Conservation (phyloP, 2,888 invertebrate genomes). For the Agrotis clavis region DNA sequence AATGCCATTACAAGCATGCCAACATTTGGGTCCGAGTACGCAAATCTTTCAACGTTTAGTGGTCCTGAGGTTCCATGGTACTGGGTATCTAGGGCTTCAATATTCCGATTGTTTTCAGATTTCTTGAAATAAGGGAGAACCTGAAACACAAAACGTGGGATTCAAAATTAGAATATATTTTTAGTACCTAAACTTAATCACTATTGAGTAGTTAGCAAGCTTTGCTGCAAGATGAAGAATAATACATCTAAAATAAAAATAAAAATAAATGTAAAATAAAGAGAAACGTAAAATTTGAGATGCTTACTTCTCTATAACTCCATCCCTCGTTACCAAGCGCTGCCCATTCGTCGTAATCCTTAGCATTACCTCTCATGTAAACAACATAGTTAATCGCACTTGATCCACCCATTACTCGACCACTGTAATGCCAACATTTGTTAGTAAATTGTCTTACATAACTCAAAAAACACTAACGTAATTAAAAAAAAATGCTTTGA, state of each 20-base stretch:
- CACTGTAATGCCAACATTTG: conserved; percentile 79
- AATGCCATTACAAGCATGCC: conserved; percentile 90
- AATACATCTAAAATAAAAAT: too few relatives aligned
- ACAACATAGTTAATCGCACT: conserved; percentile 93
- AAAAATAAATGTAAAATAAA: too few relatives aligned
- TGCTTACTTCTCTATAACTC: conserved; percentile 89
- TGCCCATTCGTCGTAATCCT: conserved; percentile 93
- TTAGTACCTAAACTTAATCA: too few relatives aligned
- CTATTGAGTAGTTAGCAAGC: neutral
- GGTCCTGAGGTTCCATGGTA: conserved; percentile 92
- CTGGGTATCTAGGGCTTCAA: conserved; percentile 83
- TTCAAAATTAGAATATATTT: neutral
- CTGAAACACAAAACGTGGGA: conserved; percentile 68
- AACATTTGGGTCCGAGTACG: conserved; percentile 91
- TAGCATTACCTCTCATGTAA: conserved; percentile 92
- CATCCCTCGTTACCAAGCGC: conserved; percentile 92
- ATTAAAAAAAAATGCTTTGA: too few relatives aligned
- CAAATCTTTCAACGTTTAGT: conserved; percentile 91
- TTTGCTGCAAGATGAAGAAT: neutral
- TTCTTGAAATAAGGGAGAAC: conserved; percentile 93
- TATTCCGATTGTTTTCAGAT: conserved; percentile 91
- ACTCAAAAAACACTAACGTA: neutral
- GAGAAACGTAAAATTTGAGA: neutral
- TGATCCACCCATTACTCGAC: conserved; percentile 93
- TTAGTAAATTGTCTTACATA: conserved; percentile 2